These are phyloP conservation scores for Diorhabda elongata DNA, from an alignment of 1,140 invertebrate genomes.

Conservation along the genomic window DNA sequence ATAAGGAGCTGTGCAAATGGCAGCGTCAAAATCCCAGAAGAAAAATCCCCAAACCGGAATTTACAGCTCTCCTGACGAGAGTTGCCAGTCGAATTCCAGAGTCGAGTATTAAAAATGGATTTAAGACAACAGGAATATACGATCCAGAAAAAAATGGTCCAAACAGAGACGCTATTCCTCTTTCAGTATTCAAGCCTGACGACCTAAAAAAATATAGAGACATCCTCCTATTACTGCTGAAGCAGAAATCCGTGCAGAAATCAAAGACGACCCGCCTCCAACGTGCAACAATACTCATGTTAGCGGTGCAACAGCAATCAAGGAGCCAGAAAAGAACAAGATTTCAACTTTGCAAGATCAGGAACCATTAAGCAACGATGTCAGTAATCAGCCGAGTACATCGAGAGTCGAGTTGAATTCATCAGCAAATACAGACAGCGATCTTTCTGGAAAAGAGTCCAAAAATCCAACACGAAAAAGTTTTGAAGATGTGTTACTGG, in stretches of 20 bases:
- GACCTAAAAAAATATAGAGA: slow-evolving; percentile 3
- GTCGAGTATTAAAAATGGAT: not conserved
- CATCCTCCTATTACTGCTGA: not conserved
- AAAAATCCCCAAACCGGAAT: slow-evolving; percentile 8
- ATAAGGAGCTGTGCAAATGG: slow-evolving; percentile 15
- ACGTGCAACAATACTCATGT: not conserved
- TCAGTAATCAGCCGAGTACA: not conserved
- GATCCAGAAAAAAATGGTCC: not conserved
- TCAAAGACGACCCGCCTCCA: not conserved
- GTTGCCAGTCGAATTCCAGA: not conserved
- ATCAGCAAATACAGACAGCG: slow-evolving; percentile 3
- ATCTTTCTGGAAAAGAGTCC: not conserved
- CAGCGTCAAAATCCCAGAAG: slow-evolving; percentile 9
- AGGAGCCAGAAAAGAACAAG: not conserved
- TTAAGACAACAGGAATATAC: not conserved
- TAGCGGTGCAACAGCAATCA: not conserved
- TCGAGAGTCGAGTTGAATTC: not conserved
- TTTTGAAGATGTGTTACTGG: not conserved
- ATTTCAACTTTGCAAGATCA: not conserved
- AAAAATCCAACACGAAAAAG: not conserved
- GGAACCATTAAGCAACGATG: not conserved
- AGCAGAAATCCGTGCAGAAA: not conserved
- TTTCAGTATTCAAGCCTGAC: slow-evolving; percentile 1
- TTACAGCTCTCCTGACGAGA: slow-evolving; percentile 1
- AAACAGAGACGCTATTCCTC: not conserved